These are phyloP conservation scores for Podargus strigoides DNA, from an alignment of 2,797 vertebrate genomes.

Conservation along the genomic window DNA sequence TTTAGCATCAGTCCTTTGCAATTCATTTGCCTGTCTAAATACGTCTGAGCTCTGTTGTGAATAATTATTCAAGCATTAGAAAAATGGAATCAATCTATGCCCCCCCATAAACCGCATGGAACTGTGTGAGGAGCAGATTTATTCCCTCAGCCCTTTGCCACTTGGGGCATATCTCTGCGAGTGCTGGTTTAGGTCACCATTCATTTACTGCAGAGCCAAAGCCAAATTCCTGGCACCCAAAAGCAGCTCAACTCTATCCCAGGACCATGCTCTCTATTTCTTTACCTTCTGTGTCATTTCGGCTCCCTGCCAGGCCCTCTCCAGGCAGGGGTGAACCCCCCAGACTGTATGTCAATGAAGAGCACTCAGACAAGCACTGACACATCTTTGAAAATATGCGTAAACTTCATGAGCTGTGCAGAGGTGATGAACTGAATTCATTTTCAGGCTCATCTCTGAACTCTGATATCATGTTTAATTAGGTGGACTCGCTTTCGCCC, in stretches of 20 bases:
- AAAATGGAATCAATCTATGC: not conserved
- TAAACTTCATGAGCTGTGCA: not conserved
- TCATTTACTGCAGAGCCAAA: not conserved
- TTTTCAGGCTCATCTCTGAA: not conserved
- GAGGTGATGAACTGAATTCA: not conserved
- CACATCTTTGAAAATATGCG: not conserved
- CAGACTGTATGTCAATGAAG: not conserved
- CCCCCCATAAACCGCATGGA: not conserved
- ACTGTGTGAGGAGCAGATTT: not conserved
- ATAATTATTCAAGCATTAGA: not conserved
- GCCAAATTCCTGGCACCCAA: not conserved
- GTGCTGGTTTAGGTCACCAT: not conserved
- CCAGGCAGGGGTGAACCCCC: not conserved
- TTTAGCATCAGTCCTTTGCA: not conserved
- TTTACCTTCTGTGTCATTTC: not conserved
- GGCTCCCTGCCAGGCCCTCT: not conserved
- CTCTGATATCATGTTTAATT: not conserved
- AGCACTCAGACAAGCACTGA: not conserved
- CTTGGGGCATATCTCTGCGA: not conserved
- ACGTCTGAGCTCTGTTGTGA: not conserved
- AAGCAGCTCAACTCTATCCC: not conserved
- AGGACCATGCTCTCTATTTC: not conserved
- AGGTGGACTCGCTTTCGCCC: fast-evolving
- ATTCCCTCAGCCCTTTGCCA: not conserved
- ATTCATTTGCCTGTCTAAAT: not conserved